phyloP scores from a whole-genome alignment of 2,888 invertebrate genomes.

The Aspidiotus rigidus region DNA sequence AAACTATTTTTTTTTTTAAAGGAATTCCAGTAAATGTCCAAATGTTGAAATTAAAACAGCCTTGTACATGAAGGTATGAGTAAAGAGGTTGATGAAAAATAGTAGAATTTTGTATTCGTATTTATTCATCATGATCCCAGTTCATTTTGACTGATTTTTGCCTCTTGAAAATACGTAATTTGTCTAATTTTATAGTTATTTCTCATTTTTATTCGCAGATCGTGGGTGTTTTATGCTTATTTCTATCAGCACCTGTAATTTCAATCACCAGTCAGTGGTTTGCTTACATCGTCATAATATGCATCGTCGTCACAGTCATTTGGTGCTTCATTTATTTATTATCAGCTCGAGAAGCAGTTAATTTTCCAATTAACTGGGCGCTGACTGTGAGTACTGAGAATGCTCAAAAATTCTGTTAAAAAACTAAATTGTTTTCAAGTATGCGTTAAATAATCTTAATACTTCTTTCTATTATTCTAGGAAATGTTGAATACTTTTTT shows the following conservation, averaged over 20 bases:
- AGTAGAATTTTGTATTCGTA: not conserved
- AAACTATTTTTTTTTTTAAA: too few relatives aligned
- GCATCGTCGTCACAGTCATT: constrained; percentile 71
- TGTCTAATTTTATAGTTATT: not conserved
- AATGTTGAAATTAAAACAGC: too few relatives aligned
- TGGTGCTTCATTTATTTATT: constrained; percentile 73
- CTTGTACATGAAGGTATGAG: too few relatives aligned
- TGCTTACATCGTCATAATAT: constrained; percentile 70
- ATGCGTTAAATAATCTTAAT: constrained; percentile 14
- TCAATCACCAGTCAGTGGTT: constrained; percentile 64
- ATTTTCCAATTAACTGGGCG: constrained; percentile 73
- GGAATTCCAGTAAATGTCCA: too few relatives aligned
- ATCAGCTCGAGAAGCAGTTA: constrained; percentile 67
- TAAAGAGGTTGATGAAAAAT: too few relatives aligned
- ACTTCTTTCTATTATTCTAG: constrained; percentile 48
- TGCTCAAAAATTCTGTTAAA: not conserved
- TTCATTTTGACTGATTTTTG: not conserved
- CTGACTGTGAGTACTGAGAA: constrained; percentile 56
- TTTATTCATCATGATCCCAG: too few relatives aligned
- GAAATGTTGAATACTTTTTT: constrained; percentile 68
- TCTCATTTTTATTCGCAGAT: constrained; percentile 52
- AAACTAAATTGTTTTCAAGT: not conserved
- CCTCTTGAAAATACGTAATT: not conserved
- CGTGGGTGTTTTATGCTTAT: constrained; percentile 76
- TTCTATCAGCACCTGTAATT: constrained; percentile 62